Evolutionary conservation across 2,888 invertebrate species (phyloP), one percentile per base, ranked within the genome.

Genomic region (Ceriagrion tenellum): DNA sequence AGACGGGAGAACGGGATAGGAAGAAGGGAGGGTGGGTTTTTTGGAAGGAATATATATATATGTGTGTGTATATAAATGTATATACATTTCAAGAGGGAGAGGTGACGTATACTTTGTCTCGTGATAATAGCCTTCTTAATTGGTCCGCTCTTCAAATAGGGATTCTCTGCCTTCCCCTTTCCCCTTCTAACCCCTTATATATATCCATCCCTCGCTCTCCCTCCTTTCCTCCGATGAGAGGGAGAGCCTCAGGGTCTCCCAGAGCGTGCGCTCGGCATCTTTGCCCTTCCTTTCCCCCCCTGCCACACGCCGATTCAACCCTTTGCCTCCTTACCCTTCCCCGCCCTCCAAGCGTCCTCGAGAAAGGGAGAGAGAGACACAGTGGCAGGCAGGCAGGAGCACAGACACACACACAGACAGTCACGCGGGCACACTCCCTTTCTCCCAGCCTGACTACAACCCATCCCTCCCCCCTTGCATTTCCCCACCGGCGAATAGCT

Each of bases 61-160:
- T 56, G 56, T 56, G 12, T 56, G 56, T 56, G 56, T 56, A 56
- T 59, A 93, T 47, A 69, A 69, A 93, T 63, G n/a, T n/a, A 47
- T 74, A 93, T 93, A 93, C 74, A 74, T 93, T 93, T 93, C 93
- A n/a, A 93, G 69, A 93, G 93, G 55, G 40, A 69, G 69, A 74
- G 93, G 93, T 55, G 93, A 93, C 93, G 93, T 93, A 69, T 74
- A 93, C 93, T 93, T 93, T 74, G 93, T 93, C 93, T 93, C 69
- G 93, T 93, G 93, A 93, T 93, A 93, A 93, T 93, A 93, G 93
- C 74, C 93, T 63, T 47, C 93, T 93, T 93, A 93, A 93, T 93
- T 93, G 93, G 93, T 74, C 63, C 69, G 69, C 93, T 40, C 93
- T 93, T 74, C 93, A 93, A 93, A 93, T 93, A 93, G 93, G 93